These are phyloP conservation scores for Magallana angulata DNA, from an alignment of 1,140 invertebrate species.

Conservation along the genomic window DNA sequence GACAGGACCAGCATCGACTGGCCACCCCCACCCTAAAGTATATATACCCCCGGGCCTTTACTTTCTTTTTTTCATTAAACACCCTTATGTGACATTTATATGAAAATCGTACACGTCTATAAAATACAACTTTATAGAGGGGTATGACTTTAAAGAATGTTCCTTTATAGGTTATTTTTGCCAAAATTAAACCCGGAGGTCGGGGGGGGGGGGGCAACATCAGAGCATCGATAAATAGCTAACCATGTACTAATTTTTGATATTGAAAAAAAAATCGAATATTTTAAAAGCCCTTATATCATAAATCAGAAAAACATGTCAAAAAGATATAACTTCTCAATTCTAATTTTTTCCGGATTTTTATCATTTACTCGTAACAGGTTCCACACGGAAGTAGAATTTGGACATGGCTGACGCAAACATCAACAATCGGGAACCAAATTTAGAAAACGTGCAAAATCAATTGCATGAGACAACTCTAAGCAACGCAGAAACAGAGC, in stretches of 20 bases:
- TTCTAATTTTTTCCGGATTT: background rate
- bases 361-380: background rate
- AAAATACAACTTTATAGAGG: background rate
- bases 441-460: constrained; percentile 38
- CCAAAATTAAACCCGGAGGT: background rate
- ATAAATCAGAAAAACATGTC: too few relatives aligned
- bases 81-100: background rate
- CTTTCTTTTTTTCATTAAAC: background rate
- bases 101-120: background rate
- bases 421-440: constrained; percentile 33
- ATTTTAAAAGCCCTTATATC: too few relatives aligned
- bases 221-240: too few relatives aligned
- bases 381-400: constrained; percentile 27
- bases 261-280: too few relatives aligned
- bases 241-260: too few relatives aligned
- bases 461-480: constrained; percentile 25
- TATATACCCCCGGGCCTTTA: too few relatives aligned
- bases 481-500: background rate
- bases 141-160: background rate
- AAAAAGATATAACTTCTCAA: too few relatives aligned
- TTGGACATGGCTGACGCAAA: constrained; percentile 29
- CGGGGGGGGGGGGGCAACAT: too few relatives aligned
- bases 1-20: too few relatives aligned
- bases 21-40: too few relatives aligned
- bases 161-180: background rate